A percentile compares a stretch with the other conserved stretches of the same genome.
These are phyloP conservation scores for Pseudomyrmex pallidus DNA, from an alignment of 1,140 invertebrate genomes.

Conservation along the genomic window DNA sequence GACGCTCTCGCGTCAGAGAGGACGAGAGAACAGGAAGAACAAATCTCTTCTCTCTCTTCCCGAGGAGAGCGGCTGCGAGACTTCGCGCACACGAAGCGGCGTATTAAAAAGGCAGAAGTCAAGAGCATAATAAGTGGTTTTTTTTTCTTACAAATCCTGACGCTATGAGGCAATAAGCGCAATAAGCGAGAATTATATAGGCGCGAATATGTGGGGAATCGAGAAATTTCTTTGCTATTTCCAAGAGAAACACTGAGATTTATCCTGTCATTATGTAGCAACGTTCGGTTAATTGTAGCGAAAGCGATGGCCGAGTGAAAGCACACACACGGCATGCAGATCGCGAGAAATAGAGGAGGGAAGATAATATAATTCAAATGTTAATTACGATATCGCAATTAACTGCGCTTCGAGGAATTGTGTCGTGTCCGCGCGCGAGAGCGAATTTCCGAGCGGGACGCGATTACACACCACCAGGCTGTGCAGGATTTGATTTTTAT, in stretches of 20 bases:
- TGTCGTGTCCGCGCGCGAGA: constrained; percentile 3
- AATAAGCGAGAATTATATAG: neutral
- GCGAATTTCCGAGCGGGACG: neutral
- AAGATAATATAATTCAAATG: constrained; percentile 3
- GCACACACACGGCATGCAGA: neutral
- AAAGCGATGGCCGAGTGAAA: constrained; percentile 40
- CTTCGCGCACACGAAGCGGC: neutral
- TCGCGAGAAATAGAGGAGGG: neutral
- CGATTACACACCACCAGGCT: neutral
- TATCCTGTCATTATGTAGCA: neutral
- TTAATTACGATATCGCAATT: constrained; percentile 27
- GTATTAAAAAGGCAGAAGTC: constrained; percentile 22
- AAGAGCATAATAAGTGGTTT: neutral
- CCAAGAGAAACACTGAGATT: constrained; percentile 3
- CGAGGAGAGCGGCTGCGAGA: neutral
- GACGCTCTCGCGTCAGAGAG: neutral
- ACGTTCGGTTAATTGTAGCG: neutral
- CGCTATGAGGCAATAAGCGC: neutral
- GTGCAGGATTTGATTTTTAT: neutral
- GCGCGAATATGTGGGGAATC: neutral
- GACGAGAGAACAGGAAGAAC: neutral
- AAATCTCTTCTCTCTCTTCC: too few relatives aligned
- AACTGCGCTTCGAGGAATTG: neutral
- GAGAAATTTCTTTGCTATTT: neutral
- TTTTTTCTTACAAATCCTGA: neutral